Percentiles rank a stretch among this genome's conserved stretches.
Conservation (phyloP, 2,888 invertebrate genomes). For the Podabrus alpinus region DNA sequence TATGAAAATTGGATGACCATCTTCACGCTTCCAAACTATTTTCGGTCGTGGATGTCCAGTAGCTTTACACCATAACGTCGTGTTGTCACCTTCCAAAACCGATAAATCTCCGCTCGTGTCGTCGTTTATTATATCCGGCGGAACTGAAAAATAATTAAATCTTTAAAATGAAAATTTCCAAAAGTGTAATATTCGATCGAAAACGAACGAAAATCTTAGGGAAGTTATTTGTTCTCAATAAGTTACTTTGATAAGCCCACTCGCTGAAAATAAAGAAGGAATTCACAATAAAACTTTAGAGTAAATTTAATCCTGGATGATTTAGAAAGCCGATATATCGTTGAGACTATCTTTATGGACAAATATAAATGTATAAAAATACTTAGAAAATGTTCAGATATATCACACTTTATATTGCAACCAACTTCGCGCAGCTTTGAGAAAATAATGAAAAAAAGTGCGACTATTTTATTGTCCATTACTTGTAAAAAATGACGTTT, state of each 20-base stretch:
- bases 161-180: not conserved
- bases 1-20: conserved; percentile 58
- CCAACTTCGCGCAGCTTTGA: not conserved
- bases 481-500: no score
- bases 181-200: not conserved
- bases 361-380: conserved; percentile 47
- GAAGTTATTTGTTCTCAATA: not conserved
- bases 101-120: conserved; percentile 78
- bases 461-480: no score
- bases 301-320: conserved; percentile 42
- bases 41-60: conserved; percentile 73
- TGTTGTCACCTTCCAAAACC: conserved; percentile 74
- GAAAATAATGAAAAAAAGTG: no score
- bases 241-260: not conserved
- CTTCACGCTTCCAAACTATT: conserved; percentile 66
- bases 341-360: conserved; percentile 39
- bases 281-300: conserved; percentile 27
- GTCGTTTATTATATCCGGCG: conserved; percentile 77
- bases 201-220: not conserved
- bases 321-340: conserved; percentile 41
- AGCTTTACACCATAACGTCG: conserved; percentile 73
- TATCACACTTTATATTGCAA: conserved; percentile 33
- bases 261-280: conserved; percentile 24
- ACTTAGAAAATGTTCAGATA: conserved; percentile 44
- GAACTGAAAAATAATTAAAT: conserved; percentile 60